Evolutionary conservation across 1,140 invertebrate genomes (phyloP).

Genomic region (Drosophila kohkoa): DNA sequence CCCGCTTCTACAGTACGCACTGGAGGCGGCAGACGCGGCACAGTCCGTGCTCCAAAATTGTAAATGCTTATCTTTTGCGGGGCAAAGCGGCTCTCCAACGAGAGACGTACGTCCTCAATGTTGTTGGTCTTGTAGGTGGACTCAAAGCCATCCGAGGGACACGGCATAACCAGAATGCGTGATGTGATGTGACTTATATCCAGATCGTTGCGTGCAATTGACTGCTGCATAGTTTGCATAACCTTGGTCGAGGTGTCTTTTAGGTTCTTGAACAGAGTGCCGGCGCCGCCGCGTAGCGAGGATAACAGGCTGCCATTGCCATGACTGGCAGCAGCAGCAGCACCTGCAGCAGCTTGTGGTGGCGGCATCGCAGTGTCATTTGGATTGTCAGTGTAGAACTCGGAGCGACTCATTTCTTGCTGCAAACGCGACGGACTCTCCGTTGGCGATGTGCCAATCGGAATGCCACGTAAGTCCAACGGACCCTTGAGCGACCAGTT

Average conservation of each 20-base stretch:
- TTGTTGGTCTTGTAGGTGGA: constrained; percentile 96
- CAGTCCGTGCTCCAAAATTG: constrained; percentile 88
- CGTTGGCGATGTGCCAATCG: constrained; percentile 66
- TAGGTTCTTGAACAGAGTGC: constrained; percentile 95
- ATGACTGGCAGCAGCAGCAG: constrained; percentile 41
- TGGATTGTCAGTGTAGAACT: constrained; percentile 79
- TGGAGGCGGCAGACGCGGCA: constrained; percentile 87
- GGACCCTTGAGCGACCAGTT: constrained; percentile 92
- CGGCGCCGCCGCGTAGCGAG: constrained; percentile 92
- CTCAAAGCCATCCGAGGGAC: constrained; percentile 97
- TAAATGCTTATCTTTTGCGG: constrained; percentile 91
- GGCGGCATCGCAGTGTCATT: constrained; percentile 13
- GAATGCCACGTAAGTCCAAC: constrained; percentile 70
- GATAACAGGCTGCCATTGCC: constrained; percentile 90
- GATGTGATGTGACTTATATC: constrained; percentile 97
- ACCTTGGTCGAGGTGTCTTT: constrained; percentile 98
- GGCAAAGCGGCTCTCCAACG: constrained; percentile 91
- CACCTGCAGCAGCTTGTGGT: constrained; percentile 36
- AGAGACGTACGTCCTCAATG: constrained; percentile 94
- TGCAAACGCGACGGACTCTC: constrained; percentile 62
- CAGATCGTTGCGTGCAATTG: constrained; percentile 94
- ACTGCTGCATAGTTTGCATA: constrained; percentile 97
- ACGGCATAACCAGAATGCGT: constrained; percentile 95
- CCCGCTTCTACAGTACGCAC: constrained; percentile 89
- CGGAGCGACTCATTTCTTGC: constrained; percentile 70